Evolutionary conservation across 2,113 vertebrate genomes (phyloP), one percentile per base, ranked within the genome.

Genomic region (Catharus fuscescens): DNA sequence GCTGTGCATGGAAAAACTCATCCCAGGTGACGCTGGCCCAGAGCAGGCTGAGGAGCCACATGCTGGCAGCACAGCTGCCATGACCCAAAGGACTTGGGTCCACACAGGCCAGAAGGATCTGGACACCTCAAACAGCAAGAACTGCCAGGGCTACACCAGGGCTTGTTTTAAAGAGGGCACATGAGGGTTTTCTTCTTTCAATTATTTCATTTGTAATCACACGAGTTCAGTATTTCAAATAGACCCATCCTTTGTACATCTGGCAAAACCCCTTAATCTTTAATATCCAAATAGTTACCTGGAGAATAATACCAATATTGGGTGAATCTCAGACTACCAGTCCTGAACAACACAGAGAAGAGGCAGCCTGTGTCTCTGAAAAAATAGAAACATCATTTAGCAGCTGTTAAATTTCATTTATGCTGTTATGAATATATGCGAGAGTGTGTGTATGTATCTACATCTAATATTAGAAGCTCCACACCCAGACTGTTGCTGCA

Each of bases 1-100:
- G 19, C n/a, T 74, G 9, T 0, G 0, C 16, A 0, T 23, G 48
- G 62, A 29, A 67, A 71, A 88, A 28, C 31, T 57, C 67, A 12
- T 18, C 18, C 8, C 14, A 54, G 74, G 38, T 6, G 9, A n/a
- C 3, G 12, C 66, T 36, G 64, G 64, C 44, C 44, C 14, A 3
- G 67, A 7, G 38, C 8, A 1, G 11, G 57, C 52, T 32, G 6
- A 48, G 44, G 23, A 8, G 14, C 32, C 18, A 0, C 0, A 5
- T 26, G 18, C 89, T 18, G 8, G 54, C 48, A 54, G 56, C 57
- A 60, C 0, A 1, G 25, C 56, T 74, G 42, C 34, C 50, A 31
- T 0, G 28, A 32, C 44, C 44, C 12, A 4, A 16, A 62, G 25
- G 29, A 24, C 23, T 21, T 21, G 44, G 32, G 65, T 32, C 29